phyloP scores from a whole-genome alignment of 92 coral and sea anemone species.

The Metridium senile region DNA sequence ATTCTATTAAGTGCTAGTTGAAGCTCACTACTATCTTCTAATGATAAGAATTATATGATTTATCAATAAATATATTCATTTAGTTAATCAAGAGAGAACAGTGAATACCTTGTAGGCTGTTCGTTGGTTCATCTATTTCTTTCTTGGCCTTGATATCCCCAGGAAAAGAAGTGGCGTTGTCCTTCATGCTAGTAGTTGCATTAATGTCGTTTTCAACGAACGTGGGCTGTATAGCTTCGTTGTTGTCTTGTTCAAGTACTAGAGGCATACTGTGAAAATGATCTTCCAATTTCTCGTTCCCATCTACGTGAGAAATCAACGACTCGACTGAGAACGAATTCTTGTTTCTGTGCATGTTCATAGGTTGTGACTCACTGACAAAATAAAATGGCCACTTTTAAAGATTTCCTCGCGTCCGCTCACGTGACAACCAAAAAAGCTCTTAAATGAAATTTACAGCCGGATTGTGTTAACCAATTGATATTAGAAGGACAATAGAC shows the following conservation, averaged over 20 bases:
- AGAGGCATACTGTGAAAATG: slow-evolving; percentile 6
- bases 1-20: too few species aligned
- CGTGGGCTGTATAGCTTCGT: background rate
- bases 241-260: background rate
- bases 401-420: slow-evolving; percentile 20
- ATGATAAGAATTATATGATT: too few species aligned
- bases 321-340: slow-evolving; percentile 79
- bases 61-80: too few species aligned
- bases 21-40: too few species aligned
- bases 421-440: slow-evolving; percentile 24
- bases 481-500: slow-evolving; percentile 7
- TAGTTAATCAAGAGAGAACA: background rate
- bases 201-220: slow-evolving; percentile 15
- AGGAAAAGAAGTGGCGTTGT: too few species aligned
- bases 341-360: slow-evolving; percentile 54
- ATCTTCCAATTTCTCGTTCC: slow-evolving; percentile 9
- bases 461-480: slow-evolving; percentile 27
- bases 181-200: too few species aligned
- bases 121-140: background rate
- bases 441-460: slow-evolving; percentile 20
- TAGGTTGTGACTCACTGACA: background rate
- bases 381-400: slow-evolving; percentile 15
- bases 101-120: background rate
- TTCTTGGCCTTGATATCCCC: background rate
- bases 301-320: slow-evolving; percentile 53